A percentile compares a stretch with the other conserved stretches of the same genome.
Conservation (phyloP, 2,797 vertebrate species). For the Silurus aristotelis region DNA sequence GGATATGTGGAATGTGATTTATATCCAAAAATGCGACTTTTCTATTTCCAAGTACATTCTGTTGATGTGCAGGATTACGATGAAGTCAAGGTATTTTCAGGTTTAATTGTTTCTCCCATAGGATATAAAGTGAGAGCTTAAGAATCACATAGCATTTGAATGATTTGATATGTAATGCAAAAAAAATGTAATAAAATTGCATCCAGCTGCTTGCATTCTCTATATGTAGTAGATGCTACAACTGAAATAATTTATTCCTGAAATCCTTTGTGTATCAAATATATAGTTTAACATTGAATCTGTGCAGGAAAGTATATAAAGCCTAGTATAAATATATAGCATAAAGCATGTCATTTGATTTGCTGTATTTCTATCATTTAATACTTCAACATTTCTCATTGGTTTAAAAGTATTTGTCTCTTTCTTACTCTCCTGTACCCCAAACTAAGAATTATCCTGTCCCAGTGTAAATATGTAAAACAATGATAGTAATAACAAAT, state of each 20-base stretch:
- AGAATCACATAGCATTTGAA: constrained; percentile 9
- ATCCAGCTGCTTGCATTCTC: constrained; percentile 5
- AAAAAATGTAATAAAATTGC: neutral
- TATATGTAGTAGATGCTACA: neutral
- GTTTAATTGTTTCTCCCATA: constrained; percentile 3
- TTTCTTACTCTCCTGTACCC: neutral
- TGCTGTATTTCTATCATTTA: neutral
- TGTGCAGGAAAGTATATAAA: too few species aligned
- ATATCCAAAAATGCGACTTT: constrained; percentile 22
- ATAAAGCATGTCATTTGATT: neutral
- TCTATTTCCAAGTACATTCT: constrained; percentile 23
- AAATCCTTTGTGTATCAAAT: neutral
- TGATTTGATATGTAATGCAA: neutral
- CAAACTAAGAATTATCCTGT: neutral
- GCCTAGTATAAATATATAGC: too few species aligned
- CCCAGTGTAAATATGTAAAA: neutral
- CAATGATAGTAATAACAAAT: neutral
- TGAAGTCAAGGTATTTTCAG: constrained; percentile 11
- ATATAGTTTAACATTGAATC: neutral
- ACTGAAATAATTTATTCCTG: neutral
- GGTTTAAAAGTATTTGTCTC: neutral
- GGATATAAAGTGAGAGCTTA: neutral
- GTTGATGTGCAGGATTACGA: constrained; percentile 26
- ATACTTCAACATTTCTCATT: neutral
- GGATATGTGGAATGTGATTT: constrained; percentile 32